phyloP scores from a whole-genome alignment of 2,797 vertebrate genomes.

The Enteromius fasciolatus region DNA sequence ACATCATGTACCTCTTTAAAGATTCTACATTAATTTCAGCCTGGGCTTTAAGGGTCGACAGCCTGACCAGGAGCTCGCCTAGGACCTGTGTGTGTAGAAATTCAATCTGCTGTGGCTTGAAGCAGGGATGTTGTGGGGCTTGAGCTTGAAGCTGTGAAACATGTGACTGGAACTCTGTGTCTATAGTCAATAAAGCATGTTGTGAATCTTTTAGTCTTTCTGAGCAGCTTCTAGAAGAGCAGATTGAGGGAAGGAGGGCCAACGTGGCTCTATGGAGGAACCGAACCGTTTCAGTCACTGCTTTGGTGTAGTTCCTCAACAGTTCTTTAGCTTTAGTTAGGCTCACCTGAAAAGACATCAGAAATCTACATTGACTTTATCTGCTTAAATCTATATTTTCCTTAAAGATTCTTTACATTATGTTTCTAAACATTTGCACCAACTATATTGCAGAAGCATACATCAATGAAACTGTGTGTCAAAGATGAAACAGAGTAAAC shows the following conservation, averaged over 20 bases:
- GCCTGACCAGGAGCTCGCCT: slow-evolving; percentile 74
- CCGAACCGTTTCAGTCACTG: slow-evolving; percentile 63
- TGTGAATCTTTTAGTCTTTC: slow-evolving; percentile 67
- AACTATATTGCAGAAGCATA: not conserved
- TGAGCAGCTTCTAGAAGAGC: slow-evolving; percentile 66
- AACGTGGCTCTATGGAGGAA: slow-evolving; percentile 73
- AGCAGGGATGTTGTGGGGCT: slow-evolving; percentile 63
- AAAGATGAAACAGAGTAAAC: slow-evolving; percentile 50
- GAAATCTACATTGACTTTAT: not conserved
- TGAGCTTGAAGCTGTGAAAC: slow-evolving; percentile 73
- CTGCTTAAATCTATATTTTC: not conserved
- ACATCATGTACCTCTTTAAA: slow-evolving; percentile 69
- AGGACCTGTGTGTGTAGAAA: slow-evolving; percentile 71
- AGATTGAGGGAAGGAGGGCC: slow-evolving; percentile 62
- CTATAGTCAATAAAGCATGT: slow-evolving; percentile 61
- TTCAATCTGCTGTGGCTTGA: slow-evolving; percentile 72
- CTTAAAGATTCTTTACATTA: not conserved
- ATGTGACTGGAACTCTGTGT: slow-evolving; percentile 77
- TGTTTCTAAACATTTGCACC: not conserved
- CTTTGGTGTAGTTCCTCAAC: slow-evolving; percentile 70
- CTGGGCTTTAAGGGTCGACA: slow-evolving; percentile 76
- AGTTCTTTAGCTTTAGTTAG: slow-evolving; percentile 71
- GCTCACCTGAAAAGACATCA: slow-evolving; percentile 70
- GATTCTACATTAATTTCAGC: slow-evolving; percentile 68
- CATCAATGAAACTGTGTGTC: not conserved